Conservation (phyloP, 2,888 invertebrate genomes). For the Hirtodrosophila confusa region DNA sequence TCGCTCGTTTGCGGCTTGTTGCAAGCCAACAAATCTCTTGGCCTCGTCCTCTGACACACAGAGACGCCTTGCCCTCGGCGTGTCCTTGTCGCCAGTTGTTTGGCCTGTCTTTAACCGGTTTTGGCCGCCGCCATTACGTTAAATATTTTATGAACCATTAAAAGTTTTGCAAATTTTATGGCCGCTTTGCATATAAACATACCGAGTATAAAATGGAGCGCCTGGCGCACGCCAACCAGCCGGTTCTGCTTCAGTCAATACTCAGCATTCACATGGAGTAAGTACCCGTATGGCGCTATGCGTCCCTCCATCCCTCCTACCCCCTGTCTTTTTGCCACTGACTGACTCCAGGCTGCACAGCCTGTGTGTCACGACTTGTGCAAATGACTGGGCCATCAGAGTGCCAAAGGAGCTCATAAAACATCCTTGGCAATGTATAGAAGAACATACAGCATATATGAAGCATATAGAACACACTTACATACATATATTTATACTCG, state of each 20-base stretch:
- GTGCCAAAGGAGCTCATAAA: constrained; percentile 76
- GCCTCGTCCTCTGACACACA: constrained; percentile 10
- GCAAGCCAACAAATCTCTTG: constrained; percentile 73
- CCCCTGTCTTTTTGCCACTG: constrained; percentile 1
- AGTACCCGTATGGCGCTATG: background rate
- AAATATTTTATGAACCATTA: constrained; percentile 81
- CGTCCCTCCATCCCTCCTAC: background rate
- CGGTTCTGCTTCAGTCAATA: constrained; percentile 34
- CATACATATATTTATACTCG: background rate
- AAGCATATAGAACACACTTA: constrained; percentile 1
- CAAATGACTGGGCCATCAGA: constrained; percentile 76
- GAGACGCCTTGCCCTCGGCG: constrained; percentile 4
- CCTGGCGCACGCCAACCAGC: constrained; percentile 49
- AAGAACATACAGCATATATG: constrained; percentile 1
- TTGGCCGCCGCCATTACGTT: constrained; percentile 68
- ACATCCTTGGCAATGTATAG: constrained; percentile 53
- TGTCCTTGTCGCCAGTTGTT: constrained; percentile 35
- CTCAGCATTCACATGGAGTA: constrained; percentile 23
- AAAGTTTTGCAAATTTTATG: constrained; percentile 80
- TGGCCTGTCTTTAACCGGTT: constrained; percentile 71
- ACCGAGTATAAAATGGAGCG: constrained; percentile 41
- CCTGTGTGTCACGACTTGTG: constrained; percentile 73
- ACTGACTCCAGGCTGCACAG: constrained; percentile 43
- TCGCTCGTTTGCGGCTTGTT: constrained; percentile 66
- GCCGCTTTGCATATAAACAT: constrained; percentile 76